Conservation (phyloP, 1,140 invertebrate genomes). For the Ceratina japonica region DNA sequence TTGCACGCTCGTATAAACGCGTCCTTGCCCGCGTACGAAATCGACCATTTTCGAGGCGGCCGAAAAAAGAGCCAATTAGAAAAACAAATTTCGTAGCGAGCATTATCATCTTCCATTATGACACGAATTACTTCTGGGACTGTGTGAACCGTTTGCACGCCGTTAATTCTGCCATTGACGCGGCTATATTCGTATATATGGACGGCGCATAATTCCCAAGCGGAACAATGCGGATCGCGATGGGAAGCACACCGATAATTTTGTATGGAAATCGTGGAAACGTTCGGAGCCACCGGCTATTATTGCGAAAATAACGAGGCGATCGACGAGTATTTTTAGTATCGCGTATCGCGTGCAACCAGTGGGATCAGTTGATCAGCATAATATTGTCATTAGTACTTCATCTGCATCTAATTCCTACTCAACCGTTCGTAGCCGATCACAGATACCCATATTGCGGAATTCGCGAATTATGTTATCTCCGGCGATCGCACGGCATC, state of each 20-base stretch:
- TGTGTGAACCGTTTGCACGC: background rate
- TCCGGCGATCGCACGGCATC: background rate
- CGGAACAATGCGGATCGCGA: constrained; percentile 20
- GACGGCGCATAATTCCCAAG: background rate
- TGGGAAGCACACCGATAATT: constrained; percentile 13
- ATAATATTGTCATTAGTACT: background rate
- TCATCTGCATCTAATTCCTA: background rate
- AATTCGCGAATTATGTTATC: background rate
- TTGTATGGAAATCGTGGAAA: constrained; percentile 24
- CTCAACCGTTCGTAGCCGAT: background rate
- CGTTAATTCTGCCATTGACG: background rate
- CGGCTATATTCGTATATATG: background rate
- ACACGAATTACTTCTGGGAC: too few relatives aligned
- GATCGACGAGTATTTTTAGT: constrained; percentile 22
- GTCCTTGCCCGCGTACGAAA: constrained; percentile 6
- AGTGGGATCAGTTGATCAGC: background rate
- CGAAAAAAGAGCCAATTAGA: background rate
- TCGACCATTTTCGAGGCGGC: background rate
- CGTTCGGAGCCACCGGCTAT: constrained; percentile 2
- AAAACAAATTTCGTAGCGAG: background rate
- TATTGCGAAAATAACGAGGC: background rate
- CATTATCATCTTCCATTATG: background rate
- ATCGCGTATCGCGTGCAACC: background rate
- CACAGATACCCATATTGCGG: background rate
- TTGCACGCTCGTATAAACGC: constrained; percentile 13